phyloP scores from a whole-genome alignment of 2,797 vertebrate species.

The Neopelma chrysocephalum region DNA sequence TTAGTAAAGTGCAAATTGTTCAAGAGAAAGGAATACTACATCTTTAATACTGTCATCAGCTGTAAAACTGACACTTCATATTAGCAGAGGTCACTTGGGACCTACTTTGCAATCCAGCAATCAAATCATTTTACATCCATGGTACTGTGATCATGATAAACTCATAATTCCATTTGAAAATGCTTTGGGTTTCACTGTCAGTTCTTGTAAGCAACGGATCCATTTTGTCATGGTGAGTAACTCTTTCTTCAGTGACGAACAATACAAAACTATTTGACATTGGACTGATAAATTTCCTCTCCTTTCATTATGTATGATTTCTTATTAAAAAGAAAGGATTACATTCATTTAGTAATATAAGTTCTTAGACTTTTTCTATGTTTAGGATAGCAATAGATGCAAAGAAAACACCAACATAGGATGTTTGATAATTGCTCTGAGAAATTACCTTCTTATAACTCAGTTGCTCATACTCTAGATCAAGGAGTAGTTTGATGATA shows the following conservation, averaged over 20 bases:
- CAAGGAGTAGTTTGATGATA: background rate
- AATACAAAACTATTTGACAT: background rate
- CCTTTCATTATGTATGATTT: background rate
- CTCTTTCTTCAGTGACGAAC: background rate
- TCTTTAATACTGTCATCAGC: constrained; percentile 5
- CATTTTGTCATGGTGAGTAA: constrained; percentile 40
- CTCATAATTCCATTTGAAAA: constrained; percentile 56
- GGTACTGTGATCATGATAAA: background rate
- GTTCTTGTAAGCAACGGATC: constrained; percentile 50
- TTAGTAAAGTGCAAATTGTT: constrained; percentile 8
- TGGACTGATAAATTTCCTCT: background rate
- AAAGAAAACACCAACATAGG: background rate
- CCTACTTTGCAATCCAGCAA: constrained; percentile 37
- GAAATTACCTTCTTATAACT: background rate
- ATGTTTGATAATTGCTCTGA: background rate
- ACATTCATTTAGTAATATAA: background rate
- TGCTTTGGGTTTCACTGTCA: constrained; percentile 55
- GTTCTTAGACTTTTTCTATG: background rate
- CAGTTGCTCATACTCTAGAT: background rate
- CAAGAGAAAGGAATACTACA: background rate
- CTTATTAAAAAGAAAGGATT: background rate
- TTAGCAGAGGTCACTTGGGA: constrained; percentile 20
- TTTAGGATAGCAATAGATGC: background rate
- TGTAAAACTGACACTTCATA: constrained; percentile 45
- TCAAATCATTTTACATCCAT: constrained; percentile 54